Conservation (phyloP, 1,140 invertebrate genomes). For the Zaprionus kolodkinae region DNA sequence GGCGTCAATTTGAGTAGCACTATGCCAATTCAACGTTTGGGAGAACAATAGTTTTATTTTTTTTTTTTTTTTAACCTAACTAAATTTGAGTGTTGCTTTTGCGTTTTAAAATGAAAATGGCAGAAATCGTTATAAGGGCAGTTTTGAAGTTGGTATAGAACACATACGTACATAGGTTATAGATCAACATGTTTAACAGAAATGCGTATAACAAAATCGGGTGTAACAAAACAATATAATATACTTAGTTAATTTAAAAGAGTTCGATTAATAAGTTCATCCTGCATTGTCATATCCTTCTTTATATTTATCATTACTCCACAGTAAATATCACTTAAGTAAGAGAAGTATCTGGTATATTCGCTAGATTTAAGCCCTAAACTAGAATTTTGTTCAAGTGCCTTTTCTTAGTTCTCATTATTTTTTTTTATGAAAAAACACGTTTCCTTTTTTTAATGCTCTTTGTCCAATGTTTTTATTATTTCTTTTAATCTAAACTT, state of each 20-base stretch:
- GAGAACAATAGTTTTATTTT: constrained; percentile 33
- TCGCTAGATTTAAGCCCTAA: constrained; percentile 70
- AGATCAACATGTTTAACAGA: constrained; percentile 32
- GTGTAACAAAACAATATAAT: constrained; percentile 65
- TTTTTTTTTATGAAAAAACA: constrained; percentile 58
- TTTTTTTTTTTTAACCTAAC: constrained; percentile 28
- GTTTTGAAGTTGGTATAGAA: constrained; percentile 49
- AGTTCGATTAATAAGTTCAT: constrained; percentile 3
- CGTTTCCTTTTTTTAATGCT: constrained; percentile 29
- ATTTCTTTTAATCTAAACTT: constrained; percentile 62
- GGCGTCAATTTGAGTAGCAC: constrained; percentile 71
- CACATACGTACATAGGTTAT: constrained; percentile 37
- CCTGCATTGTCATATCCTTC: constrained; percentile 25
- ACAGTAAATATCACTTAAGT: constrained; percentile 79
- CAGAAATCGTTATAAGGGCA: constrained; percentile 67
- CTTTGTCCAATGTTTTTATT: constrained; percentile 17
- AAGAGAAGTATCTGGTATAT: constrained; percentile 68
- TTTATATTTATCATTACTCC: constrained; percentile 53
- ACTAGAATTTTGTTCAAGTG: constrained; percentile 68
- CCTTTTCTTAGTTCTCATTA: constrained; percentile 44
- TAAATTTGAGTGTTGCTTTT: constrained; percentile 35
- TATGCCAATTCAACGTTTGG: constrained; percentile 48
- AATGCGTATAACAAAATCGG: constrained; percentile 56
- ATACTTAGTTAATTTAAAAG: constrained; percentile 26
- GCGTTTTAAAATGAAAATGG: constrained; percentile 51